phyloP scores from a whole-genome alignment of 2,113 vertebrate genomes.

The Macrotis lagotis region DNA sequence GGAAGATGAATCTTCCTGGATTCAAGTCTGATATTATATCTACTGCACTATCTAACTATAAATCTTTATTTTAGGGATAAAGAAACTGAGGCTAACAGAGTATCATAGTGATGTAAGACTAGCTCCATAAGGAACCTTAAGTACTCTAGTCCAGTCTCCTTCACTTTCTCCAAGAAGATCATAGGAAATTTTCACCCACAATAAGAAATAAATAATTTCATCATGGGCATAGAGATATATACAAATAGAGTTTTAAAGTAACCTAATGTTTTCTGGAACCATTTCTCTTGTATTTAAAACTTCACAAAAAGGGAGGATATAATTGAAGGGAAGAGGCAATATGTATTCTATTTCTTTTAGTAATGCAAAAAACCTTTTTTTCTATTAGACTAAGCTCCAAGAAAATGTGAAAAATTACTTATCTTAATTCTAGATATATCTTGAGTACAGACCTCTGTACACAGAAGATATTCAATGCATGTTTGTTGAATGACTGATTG shows the following conservation, averaged over 20 bases:
- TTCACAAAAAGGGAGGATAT: background rate
- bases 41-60: background rate
- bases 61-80: background rate
- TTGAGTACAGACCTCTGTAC: background rate
- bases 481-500: background rate
- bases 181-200: background rate
- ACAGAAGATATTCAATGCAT: background rate
- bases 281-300: background rate
- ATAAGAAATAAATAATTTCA: background rate
- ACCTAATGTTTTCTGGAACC: background rate
- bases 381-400: background rate
- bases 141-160: background rate
- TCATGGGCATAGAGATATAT: background rate
- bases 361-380: background rate
- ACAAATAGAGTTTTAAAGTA: background rate
- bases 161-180: background rate
- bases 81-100: background rate
- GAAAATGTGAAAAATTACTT: background rate
- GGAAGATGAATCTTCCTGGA: too few species aligned
- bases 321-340: background rate
- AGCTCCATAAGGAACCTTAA: background rate
- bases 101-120: background rate
- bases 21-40: too few species aligned
- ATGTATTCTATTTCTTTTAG: background rate
- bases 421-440: background rate